These are phyloP conservation scores for Azorinus chamasolen DNA, from an alignment of 2,888 invertebrate species.

Conservation along the genomic window DNA sequence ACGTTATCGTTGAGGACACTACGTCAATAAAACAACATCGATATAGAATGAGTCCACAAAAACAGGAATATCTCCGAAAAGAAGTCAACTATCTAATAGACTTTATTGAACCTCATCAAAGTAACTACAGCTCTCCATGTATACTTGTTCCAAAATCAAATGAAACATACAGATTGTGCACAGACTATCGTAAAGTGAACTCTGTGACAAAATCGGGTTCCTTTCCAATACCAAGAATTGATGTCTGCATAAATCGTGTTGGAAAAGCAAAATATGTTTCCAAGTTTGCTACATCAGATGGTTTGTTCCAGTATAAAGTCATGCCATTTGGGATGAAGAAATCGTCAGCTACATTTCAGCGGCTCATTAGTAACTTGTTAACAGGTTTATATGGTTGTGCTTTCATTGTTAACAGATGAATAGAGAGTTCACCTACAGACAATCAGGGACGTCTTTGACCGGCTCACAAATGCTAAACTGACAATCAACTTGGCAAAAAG, in stretches of 20 bases:
- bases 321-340: slow-evolving; percentile 69
- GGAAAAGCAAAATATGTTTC: slow-evolving; percentile 64
- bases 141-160: slow-evolving; percentile 49
- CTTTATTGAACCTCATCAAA: slow-evolving; percentile 59
- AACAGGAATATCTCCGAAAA: slow-evolving; percentile 47
- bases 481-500: too few relatives aligned
- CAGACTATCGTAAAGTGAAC: too few relatives aligned
- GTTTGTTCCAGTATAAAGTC: slow-evolving; percentile 60
- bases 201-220: too few relatives aligned
- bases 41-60: slow-evolving; percentile 55
- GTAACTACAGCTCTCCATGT: too few relatives aligned
- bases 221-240: too few relatives aligned
- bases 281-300: slow-evolving; percentile 59
- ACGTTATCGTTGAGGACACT: slow-evolving; percentile 33
- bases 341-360: slow-evolving; percentile 56
- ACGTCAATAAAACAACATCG: slow-evolving; percentile 56
- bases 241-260: slow-evolving; percentile 68
- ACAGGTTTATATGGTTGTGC: slow-evolving; percentile 32
- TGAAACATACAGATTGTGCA: too few relatives aligned
- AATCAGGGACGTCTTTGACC: slow-evolving; percentile 36
- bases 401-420: slow-evolving; percentile 41
- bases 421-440: slow-evolving; percentile 34
- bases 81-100: slow-evolving; percentile 66
- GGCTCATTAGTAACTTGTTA: slow-evolving; percentile 45
- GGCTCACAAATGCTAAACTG: too few relatives aligned